phyloP scores from a whole-genome alignment of 2,797 vertebrate genomes.

The Salarias fasciatus region DNA sequence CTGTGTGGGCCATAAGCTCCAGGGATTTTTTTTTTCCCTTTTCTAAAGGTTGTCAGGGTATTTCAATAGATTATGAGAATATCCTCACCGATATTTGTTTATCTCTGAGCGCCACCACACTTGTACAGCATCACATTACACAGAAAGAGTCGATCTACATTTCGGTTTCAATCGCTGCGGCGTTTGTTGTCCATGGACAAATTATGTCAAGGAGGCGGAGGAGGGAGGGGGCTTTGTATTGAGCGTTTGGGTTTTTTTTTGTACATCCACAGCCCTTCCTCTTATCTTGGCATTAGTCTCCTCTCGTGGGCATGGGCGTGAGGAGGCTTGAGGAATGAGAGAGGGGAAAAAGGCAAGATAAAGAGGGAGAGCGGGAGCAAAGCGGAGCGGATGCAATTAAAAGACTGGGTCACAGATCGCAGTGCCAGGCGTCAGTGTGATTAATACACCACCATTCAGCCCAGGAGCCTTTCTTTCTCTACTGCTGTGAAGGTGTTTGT shows the following conservation, averaged over 20 bases:
- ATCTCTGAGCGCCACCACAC: constrained; percentile 13
- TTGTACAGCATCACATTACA: constrained; percentile 19
- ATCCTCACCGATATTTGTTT: constrained; percentile 26
- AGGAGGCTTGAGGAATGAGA: constrained; percentile 67
- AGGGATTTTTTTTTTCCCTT: too few species aligned
- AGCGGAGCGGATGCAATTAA: constrained; percentile 84
- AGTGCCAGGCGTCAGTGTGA: constrained; percentile 74
- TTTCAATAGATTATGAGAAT: constrained; percentile 44
- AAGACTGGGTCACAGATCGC: constrained; percentile 81
- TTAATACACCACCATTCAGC: constrained; percentile 77
- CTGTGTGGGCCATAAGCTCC: constrained; percentile 14
- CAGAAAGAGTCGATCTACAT: not conserved
- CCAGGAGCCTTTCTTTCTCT: constrained; percentile 69
- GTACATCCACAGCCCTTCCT: constrained; percentile 42
- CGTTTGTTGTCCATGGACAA: constrained; percentile 8
- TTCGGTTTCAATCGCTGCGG: constrained; percentile 18
- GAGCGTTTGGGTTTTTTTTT: constrained; percentile 30
- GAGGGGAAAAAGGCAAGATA: constrained; percentile 70
- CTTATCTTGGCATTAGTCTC: constrained; percentile 72
- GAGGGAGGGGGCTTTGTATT: constrained; percentile 17
- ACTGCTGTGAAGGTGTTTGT: constrained; percentile 19
- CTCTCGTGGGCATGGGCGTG: constrained; percentile 59
- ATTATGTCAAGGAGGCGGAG: not conserved
- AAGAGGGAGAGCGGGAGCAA: constrained; percentile 72
- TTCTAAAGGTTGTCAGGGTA: constrained; percentile 29